These are phyloP conservation scores for Diadophis punctatus DNA, from an alignment of 2,113 vertebrate species.

Conservation along the genomic window DNA sequence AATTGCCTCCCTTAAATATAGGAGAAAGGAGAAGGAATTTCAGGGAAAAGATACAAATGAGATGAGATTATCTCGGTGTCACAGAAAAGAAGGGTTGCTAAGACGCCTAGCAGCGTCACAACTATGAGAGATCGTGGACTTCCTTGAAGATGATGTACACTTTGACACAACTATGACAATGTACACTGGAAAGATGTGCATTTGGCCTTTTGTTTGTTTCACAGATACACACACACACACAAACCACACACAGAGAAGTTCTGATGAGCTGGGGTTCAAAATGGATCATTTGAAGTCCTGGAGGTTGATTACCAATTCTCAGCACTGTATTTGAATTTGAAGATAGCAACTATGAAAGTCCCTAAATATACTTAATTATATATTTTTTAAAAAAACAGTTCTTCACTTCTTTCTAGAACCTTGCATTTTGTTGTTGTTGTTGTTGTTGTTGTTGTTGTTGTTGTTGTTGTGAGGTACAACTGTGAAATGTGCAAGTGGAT, in stretches of 20 bases:
- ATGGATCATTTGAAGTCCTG: neutral
- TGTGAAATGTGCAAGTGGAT: neutral
- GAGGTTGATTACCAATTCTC: conserved; percentile 1
- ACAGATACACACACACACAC: neutral
- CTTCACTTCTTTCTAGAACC: neutral
- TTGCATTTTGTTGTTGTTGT: neutral
- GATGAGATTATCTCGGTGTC: neutral
- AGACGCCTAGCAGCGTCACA: neutral
- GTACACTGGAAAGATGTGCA: neutral
- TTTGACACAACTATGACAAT: neutral
- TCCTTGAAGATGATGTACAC: fast-evolving
- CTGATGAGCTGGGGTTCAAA: neutral
- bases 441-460: no score
- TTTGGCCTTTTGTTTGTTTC: neutral
- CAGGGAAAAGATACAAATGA: neutral
- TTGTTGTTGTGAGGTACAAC: no score
- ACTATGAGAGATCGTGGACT: fast-evolving
- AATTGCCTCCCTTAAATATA: conserved; percentile 45
- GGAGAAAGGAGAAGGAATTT: neutral
- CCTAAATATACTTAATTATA: neutral
- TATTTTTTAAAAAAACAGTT: neutral
- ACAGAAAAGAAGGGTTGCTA: fast-evolving
- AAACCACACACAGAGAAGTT: neutral
- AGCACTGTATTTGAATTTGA: neutral
- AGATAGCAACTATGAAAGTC: neutral